phyloP scores from a whole-genome alignment of 2,797 vertebrate genomes.

The Eidolon dupreanum region DNA sequence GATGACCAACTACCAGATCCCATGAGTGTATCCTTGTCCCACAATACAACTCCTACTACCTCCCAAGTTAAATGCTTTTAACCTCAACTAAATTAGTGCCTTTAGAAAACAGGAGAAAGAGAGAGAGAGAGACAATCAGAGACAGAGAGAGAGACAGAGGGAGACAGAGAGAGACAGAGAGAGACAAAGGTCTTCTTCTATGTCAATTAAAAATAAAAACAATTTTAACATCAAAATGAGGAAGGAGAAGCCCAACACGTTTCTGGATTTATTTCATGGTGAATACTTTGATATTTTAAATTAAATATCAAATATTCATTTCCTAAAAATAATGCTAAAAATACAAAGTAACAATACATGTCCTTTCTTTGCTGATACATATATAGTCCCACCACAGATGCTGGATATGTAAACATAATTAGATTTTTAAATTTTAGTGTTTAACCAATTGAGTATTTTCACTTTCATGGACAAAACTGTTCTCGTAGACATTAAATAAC shows the following conservation, averaged over 20 bases:
- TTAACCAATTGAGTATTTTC: background rate
- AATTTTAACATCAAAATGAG: background rate
- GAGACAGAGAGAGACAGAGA: background rate
- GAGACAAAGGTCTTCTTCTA: background rate
- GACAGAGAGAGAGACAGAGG: background rate
- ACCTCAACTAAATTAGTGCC: background rate
- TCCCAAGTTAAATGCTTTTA: background rate
- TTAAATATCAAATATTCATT: background rate
- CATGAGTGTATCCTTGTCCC: background rate
- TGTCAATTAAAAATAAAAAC: background rate
- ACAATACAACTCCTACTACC: background rate
- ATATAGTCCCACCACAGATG: background rate
- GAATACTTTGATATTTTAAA: background rate
- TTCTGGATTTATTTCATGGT: background rate
- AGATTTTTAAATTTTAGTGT: background rate
- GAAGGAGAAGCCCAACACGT: background rate
- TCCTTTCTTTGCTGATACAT: background rate
- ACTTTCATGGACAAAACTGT: background rate
- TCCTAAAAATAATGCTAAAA: background rate
- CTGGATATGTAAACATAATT: background rate
- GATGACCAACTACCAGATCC: background rate
- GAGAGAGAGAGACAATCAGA: background rate
- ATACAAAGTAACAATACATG: background rate
- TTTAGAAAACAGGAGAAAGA: background rate
- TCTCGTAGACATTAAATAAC: background rate